Base-by-base conservation (phyloP, 2,888 invertebrate genomes). In the Drosophila bunnanda region DNA sequence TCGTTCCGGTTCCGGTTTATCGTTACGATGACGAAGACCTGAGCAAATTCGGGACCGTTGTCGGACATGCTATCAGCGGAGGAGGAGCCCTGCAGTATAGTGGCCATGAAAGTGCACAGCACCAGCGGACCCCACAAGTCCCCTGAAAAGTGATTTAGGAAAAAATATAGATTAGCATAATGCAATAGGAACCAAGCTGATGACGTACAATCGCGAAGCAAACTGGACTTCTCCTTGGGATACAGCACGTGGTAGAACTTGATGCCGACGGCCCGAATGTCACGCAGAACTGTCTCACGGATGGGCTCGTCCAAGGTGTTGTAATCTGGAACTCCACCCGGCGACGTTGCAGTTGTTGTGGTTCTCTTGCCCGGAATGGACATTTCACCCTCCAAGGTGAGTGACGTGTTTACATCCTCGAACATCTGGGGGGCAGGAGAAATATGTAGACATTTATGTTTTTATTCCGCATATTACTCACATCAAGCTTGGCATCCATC, bases 51-150 rank as follows among this genome's bases (percentile, higher is more conserved):
- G 22, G 98, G 98, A 0, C 98, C 98, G 34, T 97, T 98, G 90
- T 97, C 97, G 82, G 96, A 95, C 56, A 94, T 93, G 91, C 94
- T 94, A 87, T 95, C 94, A 7, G 94, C 94, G 25, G 94, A 93
- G 1, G 80, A 76, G 4, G 95, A 95, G 4, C 97, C 98, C 93
- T 98, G 98, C 30, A 99, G 94, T 89, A 98, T 95, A 92, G 95
- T 96, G 44, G 99, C 98, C 96, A 99, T 96, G 80, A 98, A 96
- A 50, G 99, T 99, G 93, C 99, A 99, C 39, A 99, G 94, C 78
- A 99, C 94, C 79, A 99, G 93, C 43, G 99, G 99, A 38, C 99
- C 99, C 99, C 99, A 99, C 30, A 99, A 93, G 93, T 99, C 99
- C 99, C 99, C 97, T 97, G 57, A 10, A 79, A 77, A 0, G 59